These are phyloP conservation scores for Phycodurus eques DNA, from an alignment of 2,113 vertebrate species.

Conservation along the genomic window DNA sequence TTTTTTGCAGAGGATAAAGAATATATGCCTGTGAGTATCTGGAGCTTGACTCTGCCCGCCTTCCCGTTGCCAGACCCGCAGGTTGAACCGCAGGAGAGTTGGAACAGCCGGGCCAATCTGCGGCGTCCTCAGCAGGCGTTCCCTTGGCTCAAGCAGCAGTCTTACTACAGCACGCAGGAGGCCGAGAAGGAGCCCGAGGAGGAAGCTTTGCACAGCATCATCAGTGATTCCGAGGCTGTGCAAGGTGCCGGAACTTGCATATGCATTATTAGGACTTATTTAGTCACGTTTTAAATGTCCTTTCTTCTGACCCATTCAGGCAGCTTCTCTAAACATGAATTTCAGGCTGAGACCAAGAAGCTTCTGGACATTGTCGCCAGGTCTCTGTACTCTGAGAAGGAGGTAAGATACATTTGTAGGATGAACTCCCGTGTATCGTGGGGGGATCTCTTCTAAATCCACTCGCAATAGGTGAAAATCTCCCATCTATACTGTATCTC, in stretches of 20 bases:
- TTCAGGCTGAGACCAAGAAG: conserved; percentile 96
- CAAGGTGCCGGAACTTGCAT: conserved; percentile 71
- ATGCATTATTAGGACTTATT: neutral
- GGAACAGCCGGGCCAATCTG: conserved; percentile 17
- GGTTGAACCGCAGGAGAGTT: conserved; percentile 25
- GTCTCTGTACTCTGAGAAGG: conserved; percentile 96
- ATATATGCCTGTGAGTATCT: neutral
- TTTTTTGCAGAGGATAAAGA: too few relatives aligned
- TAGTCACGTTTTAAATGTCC: neutral
- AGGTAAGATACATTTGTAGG: conserved; percentile 70
- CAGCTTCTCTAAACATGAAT: conserved; percentile 85
- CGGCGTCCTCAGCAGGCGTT: conserved; percentile 22
- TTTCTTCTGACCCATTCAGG: conserved; percentile 68
- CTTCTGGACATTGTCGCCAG: conserved; percentile 94
- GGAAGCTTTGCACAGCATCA: conserved; percentile 80
- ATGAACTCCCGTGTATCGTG: neutral
- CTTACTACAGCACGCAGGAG: conserved; percentile 81
- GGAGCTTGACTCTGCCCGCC: neutral
- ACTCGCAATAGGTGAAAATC: too few relatives aligned
- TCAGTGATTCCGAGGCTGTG: conserved; percentile 81
- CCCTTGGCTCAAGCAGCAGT: conserved; percentile 24
- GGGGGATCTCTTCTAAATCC: too few relatives aligned
- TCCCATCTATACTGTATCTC: too few relatives aligned
- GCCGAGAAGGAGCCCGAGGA: conserved; percentile 70
- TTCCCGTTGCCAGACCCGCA: conserved; percentile 11